Base-by-base conservation (phyloP, 2,797 vertebrate genomes). In the Cyclopterus lumpus region DNA sequence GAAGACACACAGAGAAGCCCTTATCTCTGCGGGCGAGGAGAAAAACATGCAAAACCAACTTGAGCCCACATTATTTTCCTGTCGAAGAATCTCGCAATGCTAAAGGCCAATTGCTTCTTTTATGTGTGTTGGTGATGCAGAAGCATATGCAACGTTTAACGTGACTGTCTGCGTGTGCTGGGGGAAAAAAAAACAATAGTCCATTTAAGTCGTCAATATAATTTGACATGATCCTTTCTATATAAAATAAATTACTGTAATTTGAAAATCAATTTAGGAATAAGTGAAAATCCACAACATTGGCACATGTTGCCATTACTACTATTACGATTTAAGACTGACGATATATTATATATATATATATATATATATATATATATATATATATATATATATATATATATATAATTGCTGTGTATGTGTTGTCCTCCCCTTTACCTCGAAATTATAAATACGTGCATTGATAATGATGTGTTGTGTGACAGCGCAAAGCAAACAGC, bases 1-100 rank as follows among this genome's bases (percentile, higher is more conserved):
- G 83, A 92, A 93, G 88, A 92, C 83, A 86, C 82, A 82, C 64
- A 88, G 78, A 85, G 76, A 88, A 88, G 68, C 74, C 51, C 77
- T 87, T 82, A 90, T 89, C 86, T 92, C 87, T 89, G 77, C 83
- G 77, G 89, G 84, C 87, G 67, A 84, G 55, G 26, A 81, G 61
- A 59, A 70, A 79, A 44, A 81, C 24, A 82, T 73, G 71, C 71
- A 63, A 83, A 69, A 48, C 18, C 44, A 54, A 81, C 78, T 81
- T 71, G 22, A 85, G 76, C 82, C 57, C 79, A 84, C 74, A 75
- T 68, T 73, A 72, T 79, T 75, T 62, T 55, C 38, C 49, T 58
- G 24, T 74, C 64, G n/a, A 72, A 78, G 76, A 88, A 77, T 68
- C 66, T 63, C 28, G 55, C 59, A 22, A n/a, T 34, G 73, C 73